Base-by-base conservation (phyloP, 2,888 invertebrate species). In the Platycheirus albimanus region DNA sequence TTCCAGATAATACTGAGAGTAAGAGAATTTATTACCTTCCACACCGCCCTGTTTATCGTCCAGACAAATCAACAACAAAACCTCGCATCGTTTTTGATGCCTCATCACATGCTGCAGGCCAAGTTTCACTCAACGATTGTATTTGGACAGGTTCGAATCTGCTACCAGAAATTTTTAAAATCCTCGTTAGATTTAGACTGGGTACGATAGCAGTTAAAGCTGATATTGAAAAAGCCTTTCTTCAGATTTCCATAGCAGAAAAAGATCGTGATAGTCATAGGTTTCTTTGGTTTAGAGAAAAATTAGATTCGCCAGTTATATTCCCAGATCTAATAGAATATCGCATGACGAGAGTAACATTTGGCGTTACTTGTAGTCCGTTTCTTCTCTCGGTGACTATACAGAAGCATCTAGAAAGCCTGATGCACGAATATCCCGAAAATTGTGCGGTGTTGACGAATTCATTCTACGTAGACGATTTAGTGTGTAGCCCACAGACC, bases 21-120 rank as follows among this genome's bases (percentile, higher is more conserved):
- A 54, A 54, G 17, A 38, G 41, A 8, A 10, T 19, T 17, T 58
- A 58, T 38, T 58, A 58, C 15, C 17, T 58, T 36, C 58, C 58
- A 10, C 58, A 58, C n/a, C 33, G 58, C n/a, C 36, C 58, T n/a
- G 58, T 58, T 0, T 58, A 58, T 11, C 58, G 58, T 10, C 58
- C 33, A 15, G 58, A 38, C 2, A 58, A 58, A 28, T 6, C 15
- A 3, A 58, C 58, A n/a, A 58, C 58, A 0, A 58, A 58, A 33
- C 17, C 38, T 11, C 36, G 41, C 17, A 58, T 58, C n/a, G 20
- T 58, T 38, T 38, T 17, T 11, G 24, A 33, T 5, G 13, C 13
- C 36, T 36, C 24, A 6, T 24, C 24, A 3, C 24, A 24, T 6
- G 13, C 13, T 8, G 30, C 30, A 33, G 30, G 30, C 5, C 7